Evolutionary conservation across 2,113 vertebrate species (phyloP).

Genomic region (Ictalurus furcatus): DNA sequence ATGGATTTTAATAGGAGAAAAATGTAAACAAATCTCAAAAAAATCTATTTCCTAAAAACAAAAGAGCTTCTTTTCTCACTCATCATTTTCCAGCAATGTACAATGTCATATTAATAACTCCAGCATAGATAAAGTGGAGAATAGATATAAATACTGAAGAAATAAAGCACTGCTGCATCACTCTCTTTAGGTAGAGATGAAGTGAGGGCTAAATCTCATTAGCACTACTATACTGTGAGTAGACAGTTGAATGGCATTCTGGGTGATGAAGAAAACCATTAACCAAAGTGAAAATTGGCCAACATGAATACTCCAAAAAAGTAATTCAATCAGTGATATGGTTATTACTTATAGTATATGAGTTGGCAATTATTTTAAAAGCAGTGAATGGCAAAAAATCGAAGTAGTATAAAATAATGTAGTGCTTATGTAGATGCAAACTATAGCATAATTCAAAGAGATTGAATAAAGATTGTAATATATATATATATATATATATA

Average conservation of each 20-base stretch:
- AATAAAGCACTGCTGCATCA: background rate
- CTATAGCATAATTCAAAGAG: background rate
- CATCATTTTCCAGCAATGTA: background rate
- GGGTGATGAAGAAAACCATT: background rate
- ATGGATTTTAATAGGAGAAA: background rate
- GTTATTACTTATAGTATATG: background rate
- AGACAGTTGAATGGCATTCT: too few species aligned
- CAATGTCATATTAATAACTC: background rate
- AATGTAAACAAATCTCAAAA: background rate
- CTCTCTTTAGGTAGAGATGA: background rate
- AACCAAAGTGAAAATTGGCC: background rate
- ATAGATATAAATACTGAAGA: background rate
- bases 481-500: too few species aligned
- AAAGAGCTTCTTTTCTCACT: background rate
- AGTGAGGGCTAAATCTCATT: background rate
- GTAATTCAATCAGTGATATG: background rate
- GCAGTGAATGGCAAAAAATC: background rate
- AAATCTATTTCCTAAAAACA: background rate
- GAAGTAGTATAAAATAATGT: background rate
- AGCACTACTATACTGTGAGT: background rate
- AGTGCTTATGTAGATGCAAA: background rate
- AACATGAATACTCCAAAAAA: background rate
- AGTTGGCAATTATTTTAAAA: background rate
- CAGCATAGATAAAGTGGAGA: background rate
- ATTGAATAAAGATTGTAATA: background rate